A percentile compares a stretch with the other conserved stretches of the same genome.
These are phyloP conservation scores for Psittacula cyanocephala DNA, from an alignment of 2,113 vertebrate genomes.

Conservation along the genomic window DNA sequence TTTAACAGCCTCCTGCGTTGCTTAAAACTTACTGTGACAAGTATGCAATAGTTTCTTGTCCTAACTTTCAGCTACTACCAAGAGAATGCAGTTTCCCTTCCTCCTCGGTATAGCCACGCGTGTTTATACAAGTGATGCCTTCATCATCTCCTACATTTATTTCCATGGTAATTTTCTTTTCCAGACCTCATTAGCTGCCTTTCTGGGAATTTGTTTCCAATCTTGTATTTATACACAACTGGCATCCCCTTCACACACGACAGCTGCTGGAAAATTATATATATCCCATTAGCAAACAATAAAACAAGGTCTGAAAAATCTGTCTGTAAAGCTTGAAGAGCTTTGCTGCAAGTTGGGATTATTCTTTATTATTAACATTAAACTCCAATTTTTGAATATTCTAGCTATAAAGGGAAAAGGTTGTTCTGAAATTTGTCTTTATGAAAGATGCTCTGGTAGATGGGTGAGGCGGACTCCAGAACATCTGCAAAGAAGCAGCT, in stretches of 20 bases:
- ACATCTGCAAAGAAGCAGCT: background rate
- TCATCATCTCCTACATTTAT: slow-evolving; percentile 22
- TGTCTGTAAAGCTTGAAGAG: background rate
- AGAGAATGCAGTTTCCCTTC: background rate
- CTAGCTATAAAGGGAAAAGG: background rate
- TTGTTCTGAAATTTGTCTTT: background rate
- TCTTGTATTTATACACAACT: background rate
- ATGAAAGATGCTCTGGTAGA: background rate
- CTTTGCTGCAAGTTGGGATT: background rate
- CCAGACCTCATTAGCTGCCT: slow-evolving; percentile 2
- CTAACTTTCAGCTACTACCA: background rate
- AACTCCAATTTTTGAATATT: background rate
- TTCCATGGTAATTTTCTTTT: background rate
- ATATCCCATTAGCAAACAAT: background rate
- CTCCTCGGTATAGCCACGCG: background rate
- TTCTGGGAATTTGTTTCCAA: slow-evolving; percentile 11
- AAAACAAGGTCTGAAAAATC: background rate
- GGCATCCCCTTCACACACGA: background rate
- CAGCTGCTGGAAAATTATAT: background rate
- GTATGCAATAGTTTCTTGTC: background rate
- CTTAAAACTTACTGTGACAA: background rate
- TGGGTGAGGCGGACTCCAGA: background rate
- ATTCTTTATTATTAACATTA: background rate
- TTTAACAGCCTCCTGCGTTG: background rate
- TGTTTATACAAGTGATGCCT: background rate